Conservation (phyloP, 2,888 invertebrate species). For the Ferrisia virgata region DNA sequence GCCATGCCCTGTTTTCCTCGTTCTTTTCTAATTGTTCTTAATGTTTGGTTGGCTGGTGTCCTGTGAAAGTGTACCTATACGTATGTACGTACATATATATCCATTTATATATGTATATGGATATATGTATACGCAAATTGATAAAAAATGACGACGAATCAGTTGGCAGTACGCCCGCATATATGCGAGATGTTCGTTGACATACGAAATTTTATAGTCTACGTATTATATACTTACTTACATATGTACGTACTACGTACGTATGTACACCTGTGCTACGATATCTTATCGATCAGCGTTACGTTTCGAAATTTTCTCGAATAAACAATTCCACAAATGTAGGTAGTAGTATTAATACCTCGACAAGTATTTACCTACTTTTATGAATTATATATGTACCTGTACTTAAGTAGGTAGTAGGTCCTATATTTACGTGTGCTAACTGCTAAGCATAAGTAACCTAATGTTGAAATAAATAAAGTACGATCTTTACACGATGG, state of each 20-base stretch:
- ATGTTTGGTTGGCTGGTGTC: not conserved
- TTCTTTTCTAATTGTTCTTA: not conserved
- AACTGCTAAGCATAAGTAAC: too few relatives aligned
- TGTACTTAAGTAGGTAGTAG: too few relatives aligned
- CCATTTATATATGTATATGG: too few relatives aligned
- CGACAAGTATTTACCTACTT: not conserved
- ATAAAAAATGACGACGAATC: not conserved
- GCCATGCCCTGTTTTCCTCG: not conserved
- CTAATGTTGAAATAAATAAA: too few relatives aligned
- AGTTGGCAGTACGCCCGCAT: not conserved
- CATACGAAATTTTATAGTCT: not conserved
- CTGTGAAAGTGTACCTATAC: too few relatives aligned
- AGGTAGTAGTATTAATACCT: too few relatives aligned
- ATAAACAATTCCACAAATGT: not conserved
- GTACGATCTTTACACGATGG: not conserved
- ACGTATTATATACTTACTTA: too few relatives aligned
- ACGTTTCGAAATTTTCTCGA: not conserved
- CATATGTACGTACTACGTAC: too few relatives aligned
- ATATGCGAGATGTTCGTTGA: conserved; percentile 3
- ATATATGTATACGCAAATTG: not conserved
- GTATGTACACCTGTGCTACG: not conserved
- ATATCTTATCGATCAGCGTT: not conserved
- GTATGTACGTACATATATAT: too few relatives aligned
- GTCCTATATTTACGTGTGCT: too few relatives aligned
- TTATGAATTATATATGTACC: not conserved